phyloP scores from a whole-genome alignment of 1,140 invertebrate genomes.

The Anoplophora glabripennis region DNA sequence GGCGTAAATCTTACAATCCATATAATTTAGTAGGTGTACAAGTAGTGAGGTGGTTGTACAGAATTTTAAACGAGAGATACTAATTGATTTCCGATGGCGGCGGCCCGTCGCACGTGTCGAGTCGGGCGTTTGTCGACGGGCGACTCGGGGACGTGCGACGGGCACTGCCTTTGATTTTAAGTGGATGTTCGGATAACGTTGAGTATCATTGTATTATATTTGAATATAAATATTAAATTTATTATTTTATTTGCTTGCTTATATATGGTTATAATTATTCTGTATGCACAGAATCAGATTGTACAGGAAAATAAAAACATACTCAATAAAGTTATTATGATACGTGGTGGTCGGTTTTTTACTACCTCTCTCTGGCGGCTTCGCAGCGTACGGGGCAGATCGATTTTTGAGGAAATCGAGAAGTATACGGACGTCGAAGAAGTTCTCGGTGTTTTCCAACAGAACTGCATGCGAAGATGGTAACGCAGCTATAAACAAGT shows the following conservation, averaged over 20 bases:
- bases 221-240: slow-evolving; percentile 43
- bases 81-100: slow-evolving; percentile 12
- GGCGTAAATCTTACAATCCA: slow-evolving; percentile 1
- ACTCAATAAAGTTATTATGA: slow-evolving; percentile 40
- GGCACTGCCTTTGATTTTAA: slow-evolving; percentile 12
- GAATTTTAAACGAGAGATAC: slow-evolving; percentile 33
- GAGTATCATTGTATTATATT: slow-evolving; percentile 42
- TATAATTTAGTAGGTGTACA: slow-evolving; percentile 36
- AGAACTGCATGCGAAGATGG: no score
- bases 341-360: no score
- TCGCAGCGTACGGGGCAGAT: no score
- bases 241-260: slow-evolving; percentile 41
- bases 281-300: slow-evolving; percentile 43
- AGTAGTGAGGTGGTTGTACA: slow-evolving; percentile 44
- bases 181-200: slow-evolving; percentile 13
- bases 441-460: no score
- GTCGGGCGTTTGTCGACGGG: slow-evolving; percentile 22
- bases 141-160: slow-evolving; percentile 19
- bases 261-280: slow-evolving; percentile 40
- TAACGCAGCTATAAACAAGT: no score
- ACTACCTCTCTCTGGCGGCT: no score
- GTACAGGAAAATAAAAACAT: slow-evolving; percentile 42
- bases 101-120: slow-evolving; percentile 25
- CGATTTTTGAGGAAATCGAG: no score
- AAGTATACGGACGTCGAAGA: no score